These are phyloP conservation scores for Drosophila dives DNA, from an alignment of 2,888 invertebrate species.

Conservation along the genomic window DNA sequence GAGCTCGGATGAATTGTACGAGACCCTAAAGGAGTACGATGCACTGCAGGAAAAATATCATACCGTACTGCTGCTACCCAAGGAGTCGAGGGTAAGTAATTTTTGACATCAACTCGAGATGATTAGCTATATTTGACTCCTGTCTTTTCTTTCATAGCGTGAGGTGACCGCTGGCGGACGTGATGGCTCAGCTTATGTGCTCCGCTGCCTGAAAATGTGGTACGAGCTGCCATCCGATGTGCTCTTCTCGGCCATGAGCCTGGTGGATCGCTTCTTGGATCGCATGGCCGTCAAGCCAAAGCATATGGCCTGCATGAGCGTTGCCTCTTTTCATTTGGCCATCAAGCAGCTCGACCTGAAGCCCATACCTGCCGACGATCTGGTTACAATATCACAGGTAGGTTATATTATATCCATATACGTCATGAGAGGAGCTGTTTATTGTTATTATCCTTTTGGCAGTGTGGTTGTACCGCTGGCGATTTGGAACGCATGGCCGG, in stretches of 20 bases:
- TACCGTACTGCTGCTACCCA: conserved; percentile 88
- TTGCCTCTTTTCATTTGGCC: conserved; percentile 94
- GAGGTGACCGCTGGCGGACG: conserved; percentile 91
- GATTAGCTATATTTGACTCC: not conserved
- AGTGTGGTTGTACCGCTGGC: conserved; percentile 93
- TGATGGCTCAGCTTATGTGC: conserved; percentile 92
- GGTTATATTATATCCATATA: conserved; percentile 11
- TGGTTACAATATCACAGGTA: conserved; percentile 87
- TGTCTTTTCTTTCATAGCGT: conserved; percentile 80
- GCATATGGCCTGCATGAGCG: conserved; percentile 94
- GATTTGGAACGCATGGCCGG: conserved; percentile 95
- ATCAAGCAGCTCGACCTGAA: conserved; percentile 88
- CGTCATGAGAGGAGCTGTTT: not conserved
- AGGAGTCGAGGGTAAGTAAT: conserved; percentile 87
- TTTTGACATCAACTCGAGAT: not conserved
- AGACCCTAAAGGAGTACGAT: conserved; percentile 89
- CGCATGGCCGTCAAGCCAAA: conserved; percentile 93
- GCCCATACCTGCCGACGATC: conserved; percentile 88
- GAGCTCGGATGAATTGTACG: conserved; percentile 85
- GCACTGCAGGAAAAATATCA: conserved; percentile 90
- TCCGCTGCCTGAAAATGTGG: conserved; percentile 93
- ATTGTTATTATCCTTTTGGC: conserved; percentile 73
- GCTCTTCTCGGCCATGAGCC: conserved; percentile 91
- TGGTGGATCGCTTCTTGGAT: conserved; percentile 92
- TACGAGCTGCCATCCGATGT: conserved; percentile 92